Evolutionary conservation across 2,888 invertebrate genomes (phyloP).

Genomic region (Polymixis lichenea): DNA sequence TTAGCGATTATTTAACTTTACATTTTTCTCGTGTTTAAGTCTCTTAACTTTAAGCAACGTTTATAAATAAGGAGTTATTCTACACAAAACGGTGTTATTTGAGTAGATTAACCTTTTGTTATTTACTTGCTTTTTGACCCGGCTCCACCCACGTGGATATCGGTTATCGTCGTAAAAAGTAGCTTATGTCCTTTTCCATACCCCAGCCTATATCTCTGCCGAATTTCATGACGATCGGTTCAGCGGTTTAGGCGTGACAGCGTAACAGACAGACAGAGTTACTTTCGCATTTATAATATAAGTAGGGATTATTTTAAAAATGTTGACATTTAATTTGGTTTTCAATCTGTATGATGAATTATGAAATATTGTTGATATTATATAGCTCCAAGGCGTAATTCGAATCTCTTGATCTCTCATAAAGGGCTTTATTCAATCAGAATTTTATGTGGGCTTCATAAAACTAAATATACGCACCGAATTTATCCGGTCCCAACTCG

Average conservation of each 20-base stretch:
- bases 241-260: no score
- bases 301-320: no score
- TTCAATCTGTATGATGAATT: background rate
- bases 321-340: background rate
- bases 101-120: background rate
- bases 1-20: background rate
- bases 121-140: background rate
- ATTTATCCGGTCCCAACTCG: slow-evolving; percentile 18
- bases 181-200: no score
- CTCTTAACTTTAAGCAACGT: background rate
- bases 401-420: background rate
- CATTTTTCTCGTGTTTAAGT: background rate
- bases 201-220: no score
- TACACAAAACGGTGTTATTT: background rate
- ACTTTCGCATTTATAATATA: no score
- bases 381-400: background rate
- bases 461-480: slow-evolving; percentile 24
- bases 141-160: no score
- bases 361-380: background rate
- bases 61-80: background rate
- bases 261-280: no score
- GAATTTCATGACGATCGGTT: no score
- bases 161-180: no score
- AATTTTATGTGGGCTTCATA: slow-evolving; percentile 24
- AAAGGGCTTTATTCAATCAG: slow-evolving; percentile 21